Percentiles rank a stretch among this genome's conserved stretches.
These are phyloP conservation scores for Myotis lucifugus DNA, from an alignment of 2,113 vertebrate species.

Conservation along the genomic window DNA sequence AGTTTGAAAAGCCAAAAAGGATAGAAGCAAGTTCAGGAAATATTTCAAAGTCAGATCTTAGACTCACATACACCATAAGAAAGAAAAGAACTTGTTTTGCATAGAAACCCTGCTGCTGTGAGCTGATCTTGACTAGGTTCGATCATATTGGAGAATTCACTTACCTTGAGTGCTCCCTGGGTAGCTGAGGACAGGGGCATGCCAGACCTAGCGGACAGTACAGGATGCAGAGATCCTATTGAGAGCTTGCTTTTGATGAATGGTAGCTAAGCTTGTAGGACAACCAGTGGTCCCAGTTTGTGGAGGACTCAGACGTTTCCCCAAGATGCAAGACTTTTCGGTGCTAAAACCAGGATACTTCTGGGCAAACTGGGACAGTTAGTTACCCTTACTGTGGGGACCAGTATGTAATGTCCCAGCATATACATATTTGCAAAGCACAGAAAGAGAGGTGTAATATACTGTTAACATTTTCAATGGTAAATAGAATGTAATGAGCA, in stretches of 20 bases:
- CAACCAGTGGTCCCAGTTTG: background rate
- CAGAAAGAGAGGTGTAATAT: background rate
- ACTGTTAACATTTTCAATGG: background rate
- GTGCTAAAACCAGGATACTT: background rate
- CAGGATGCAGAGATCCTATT: background rate
- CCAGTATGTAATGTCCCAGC: background rate
- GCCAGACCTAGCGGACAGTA: background rate
- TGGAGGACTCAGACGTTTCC: background rate
- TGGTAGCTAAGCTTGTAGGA: background rate
- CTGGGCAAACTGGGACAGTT: background rate
- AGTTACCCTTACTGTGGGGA: background rate
- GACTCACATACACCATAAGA: background rate
- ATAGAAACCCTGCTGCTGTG: background rate
- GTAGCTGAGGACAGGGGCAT: background rate
- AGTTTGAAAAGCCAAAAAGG: background rate
- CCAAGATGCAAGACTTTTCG: background rate
- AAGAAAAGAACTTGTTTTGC: background rate
- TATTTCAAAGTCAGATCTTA: background rate
- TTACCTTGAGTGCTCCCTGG: background rate
- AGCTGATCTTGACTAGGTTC: background rate
- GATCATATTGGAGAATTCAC: background rate
- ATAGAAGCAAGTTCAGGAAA: background rate
- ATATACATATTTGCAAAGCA: background rate
- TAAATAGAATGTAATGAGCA: background rate
- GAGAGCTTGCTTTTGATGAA: background rate